phyloP scores from a whole-genome alignment of 2,113 vertebrate species.

The Piaya cayana region DNA sequence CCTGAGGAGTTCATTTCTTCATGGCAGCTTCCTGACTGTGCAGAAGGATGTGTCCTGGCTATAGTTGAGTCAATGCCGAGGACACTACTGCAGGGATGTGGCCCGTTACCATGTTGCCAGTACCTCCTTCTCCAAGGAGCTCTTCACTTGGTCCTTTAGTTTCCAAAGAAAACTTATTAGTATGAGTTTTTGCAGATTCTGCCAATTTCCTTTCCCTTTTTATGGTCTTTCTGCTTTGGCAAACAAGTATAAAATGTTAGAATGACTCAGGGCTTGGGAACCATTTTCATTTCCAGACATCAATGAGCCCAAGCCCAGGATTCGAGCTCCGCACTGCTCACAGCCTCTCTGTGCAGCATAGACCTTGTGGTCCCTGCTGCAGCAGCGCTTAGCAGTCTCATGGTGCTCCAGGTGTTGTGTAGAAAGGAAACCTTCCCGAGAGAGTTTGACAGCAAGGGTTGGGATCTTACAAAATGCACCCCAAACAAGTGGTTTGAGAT shows the following conservation, averaged over 20 bases:
- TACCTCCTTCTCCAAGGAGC: neutral
- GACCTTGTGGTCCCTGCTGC: neutral
- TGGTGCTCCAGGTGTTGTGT: neutral
- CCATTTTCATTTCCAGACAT: neutral
- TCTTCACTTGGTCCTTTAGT: neutral
- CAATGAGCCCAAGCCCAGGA: rapidly evolving
- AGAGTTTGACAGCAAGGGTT: neutral
- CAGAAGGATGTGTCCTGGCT: neutral
- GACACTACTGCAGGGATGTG: neutral
- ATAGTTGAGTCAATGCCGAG: neutral
- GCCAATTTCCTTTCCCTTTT: neutral
- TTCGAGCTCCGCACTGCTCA: neutral
- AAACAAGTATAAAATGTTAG: neutral
- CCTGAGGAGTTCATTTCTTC: neutral
- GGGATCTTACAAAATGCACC: neutral
- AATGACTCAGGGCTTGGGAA: neutral
- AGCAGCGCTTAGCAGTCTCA: rapidly evolving
- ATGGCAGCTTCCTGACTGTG: neutral
- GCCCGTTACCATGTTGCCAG: neutral
- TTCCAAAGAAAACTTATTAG: neutral
- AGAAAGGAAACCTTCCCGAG: neutral
- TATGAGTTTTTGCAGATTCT: neutral
- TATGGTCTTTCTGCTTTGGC: neutral
- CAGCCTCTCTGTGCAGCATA: neutral
- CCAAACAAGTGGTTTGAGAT: neutral